Conservation (phyloP, 2,888 invertebrate species). For the Phymatocera aterrima region DNA sequence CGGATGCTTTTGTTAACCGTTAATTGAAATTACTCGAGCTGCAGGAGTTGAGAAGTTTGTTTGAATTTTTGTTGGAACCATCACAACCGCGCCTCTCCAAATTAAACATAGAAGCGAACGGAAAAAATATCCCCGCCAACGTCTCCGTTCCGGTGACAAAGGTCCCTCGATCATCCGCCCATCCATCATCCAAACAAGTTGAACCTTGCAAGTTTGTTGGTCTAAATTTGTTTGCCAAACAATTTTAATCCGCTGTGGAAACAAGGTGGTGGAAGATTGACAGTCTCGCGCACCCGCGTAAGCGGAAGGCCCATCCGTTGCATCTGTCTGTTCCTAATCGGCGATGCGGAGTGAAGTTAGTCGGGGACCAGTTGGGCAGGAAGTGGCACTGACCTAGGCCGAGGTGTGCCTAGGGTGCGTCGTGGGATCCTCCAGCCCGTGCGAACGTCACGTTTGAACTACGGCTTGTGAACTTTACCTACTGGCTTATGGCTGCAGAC, state of each 20-base stretch:
- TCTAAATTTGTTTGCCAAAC: not conserved
- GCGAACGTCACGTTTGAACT: constrained; percentile 39
- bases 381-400: constrained; percentile 15
- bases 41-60: not conserved
- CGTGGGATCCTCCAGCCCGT: constrained; percentile 41
- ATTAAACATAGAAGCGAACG: too few relatives aligned
- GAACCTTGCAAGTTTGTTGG: not conserved
- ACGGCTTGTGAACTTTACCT: constrained; percentile 13
- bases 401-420: constrained; percentile 40
- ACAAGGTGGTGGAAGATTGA: not conserved
- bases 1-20: constrained; percentile 1
- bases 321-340: constrained; percentile 18
- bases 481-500: not conserved
- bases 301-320: not conserved
- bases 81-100: too few relatives aligned
- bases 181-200: not conserved
- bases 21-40: constrained; percentile 26
- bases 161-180: not conserved
- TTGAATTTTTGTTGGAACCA: not conserved
- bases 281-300: not conserved
- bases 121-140: too few relatives aligned
- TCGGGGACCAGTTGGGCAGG: not conserved
- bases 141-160: too few relatives aligned
- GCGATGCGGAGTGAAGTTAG: constrained; percentile 29
- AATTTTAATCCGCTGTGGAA: not conserved